Conservation (phyloP, 2,888 invertebrate species). For the Phalangium opilio region DNA sequence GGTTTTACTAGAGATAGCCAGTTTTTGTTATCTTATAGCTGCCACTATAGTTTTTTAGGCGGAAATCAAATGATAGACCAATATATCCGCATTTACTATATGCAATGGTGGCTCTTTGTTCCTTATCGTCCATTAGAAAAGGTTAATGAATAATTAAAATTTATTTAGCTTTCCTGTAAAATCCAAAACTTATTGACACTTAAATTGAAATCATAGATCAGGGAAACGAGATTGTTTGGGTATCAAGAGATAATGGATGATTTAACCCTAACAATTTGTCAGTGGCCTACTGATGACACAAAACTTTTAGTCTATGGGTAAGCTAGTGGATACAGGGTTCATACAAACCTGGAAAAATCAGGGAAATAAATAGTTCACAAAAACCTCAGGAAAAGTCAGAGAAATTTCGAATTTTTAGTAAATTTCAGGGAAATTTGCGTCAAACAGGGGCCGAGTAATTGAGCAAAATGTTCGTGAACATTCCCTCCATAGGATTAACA, state of each 20-base stretch:
- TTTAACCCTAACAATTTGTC: constrained; percentile 49
- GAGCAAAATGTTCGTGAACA: too few species aligned
- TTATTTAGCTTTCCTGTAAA: background rate
- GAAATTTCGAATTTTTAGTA: too few species aligned
- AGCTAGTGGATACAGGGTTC: too few species aligned
- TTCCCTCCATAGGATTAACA: too few species aligned
- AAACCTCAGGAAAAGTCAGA: too few species aligned
- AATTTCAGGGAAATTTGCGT: too few species aligned
- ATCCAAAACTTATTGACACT: constrained; percentile 1
- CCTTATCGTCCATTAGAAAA: constrained; percentile 40
- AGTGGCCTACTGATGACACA: constrained; percentile 50
- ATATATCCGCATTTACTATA: constrained; percentile 37
- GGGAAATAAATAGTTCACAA: too few species aligned
- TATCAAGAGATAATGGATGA: constrained; percentile 35
- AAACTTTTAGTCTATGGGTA: constrained; percentile 54
- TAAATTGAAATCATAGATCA: constrained; percentile 29
- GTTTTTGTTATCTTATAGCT: constrained; percentile 74
- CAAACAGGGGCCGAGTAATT: too few species aligned
- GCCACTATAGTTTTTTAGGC: constrained; percentile 31
- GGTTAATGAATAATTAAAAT: constrained; percentile 18
- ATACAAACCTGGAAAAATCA: too few species aligned
- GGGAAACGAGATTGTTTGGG: constrained; percentile 44
- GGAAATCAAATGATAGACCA: constrained; percentile 29
- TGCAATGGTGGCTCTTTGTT: constrained; percentile 50
- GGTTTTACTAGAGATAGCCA: constrained; percentile 89